Base-by-base conservation (phyloP, 2,888 invertebrate genomes). In the Chrysotoxum bicinctum region DNA sequence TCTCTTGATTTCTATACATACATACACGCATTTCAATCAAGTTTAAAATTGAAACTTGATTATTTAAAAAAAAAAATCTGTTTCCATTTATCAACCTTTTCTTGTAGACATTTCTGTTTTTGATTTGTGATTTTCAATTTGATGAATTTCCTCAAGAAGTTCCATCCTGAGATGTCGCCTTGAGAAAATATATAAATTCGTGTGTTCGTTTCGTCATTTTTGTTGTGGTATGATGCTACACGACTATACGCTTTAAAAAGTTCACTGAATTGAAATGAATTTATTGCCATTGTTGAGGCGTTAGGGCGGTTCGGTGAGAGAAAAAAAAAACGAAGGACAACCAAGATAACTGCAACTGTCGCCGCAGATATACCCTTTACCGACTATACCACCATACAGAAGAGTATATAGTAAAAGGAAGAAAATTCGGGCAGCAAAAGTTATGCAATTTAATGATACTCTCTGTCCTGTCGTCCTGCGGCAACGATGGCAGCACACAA, bases 401-500 rank as follows among this genome's bases (percentile, higher is more conserved):
- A 64, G 16, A 23, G 12, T 21, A 16, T 14, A 54, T 21, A 26
- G 56, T 40, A 45, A 69, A n/a, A 64, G 64, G 35, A 69, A 60
- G 54, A 74, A 60, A 60, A 69, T 56, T 52, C 74, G 9, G 60
- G 35, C 72, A 60, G 75, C 45, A 85, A 80, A 58, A 85, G 85
- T 85, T 85, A 81, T 85, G 76, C 85, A 81, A 85, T 81, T 85
- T 80, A 85, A 77, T 77, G 76, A 76, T 69, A 69, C 80, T 69
- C 73, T 35, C 66, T 73, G 52, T 69, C 62, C 68, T 72, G 76
- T 85, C 80, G 68, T 73, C 72, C 72, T 73, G 76, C 54, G 83
- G 78, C 43, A 40, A 35, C 43, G 50, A 50, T 64, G 78, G 77
- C 35, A 69, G 35, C 40, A 21, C 52, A 37, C 76, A 54, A 73